phyloP scores from a whole-genome alignment of 2,888 invertebrate species.

The Autographa pulchrina region DNA sequence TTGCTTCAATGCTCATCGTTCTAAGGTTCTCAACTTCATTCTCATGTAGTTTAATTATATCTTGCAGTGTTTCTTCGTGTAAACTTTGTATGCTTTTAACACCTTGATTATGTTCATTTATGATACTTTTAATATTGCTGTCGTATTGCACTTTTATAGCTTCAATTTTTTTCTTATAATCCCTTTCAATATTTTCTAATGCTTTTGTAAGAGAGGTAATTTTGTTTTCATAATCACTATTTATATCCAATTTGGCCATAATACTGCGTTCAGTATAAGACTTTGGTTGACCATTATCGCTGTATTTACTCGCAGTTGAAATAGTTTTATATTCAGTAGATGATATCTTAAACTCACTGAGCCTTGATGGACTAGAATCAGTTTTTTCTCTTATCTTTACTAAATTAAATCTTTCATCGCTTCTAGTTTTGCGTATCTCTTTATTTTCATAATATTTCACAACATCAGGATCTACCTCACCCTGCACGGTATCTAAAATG shows the following conservation, averaged over 20 bases:
- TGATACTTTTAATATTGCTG: constrained; percentile 85
- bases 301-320: constrained; percentile 57
- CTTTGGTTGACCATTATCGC: constrained; percentile 51
- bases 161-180: constrained; percentile 81
- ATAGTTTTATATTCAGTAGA: constrained; percentile 57
- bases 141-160: constrained; percentile 88
- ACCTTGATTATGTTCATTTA: constrained; percentile 88
- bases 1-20: constrained; percentile 83
- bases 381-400: constrained; percentile 35
- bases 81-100: constrained; percentile 87
- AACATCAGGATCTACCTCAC: constrained; percentile 63
- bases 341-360: constrained; percentile 52
- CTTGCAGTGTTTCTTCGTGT: constrained; percentile 86
- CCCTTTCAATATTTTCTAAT: constrained; percentile 76
- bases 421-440: constrained; percentile 63
- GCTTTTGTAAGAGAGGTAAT: constrained; percentile 73
- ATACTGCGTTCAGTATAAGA: constrained; percentile 63
- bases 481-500: constrained; percentile 69
- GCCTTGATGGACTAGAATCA: constrained; percentile 52
- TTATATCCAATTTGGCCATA: constrained; percentile 70
- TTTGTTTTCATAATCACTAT: constrained; percentile 74
- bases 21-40: constrained; percentile 86
- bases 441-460: constrained; percentile 51
- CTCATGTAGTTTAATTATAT: constrained; percentile 85
- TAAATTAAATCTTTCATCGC: constrained; percentile 64